Percentiles rank a stretch among this genome's conserved stretches.
These are phyloP conservation scores for Mesochorus sp. DNA, from an alignment of 2,888 invertebrate genomes.

Conservation along the genomic window DNA sequence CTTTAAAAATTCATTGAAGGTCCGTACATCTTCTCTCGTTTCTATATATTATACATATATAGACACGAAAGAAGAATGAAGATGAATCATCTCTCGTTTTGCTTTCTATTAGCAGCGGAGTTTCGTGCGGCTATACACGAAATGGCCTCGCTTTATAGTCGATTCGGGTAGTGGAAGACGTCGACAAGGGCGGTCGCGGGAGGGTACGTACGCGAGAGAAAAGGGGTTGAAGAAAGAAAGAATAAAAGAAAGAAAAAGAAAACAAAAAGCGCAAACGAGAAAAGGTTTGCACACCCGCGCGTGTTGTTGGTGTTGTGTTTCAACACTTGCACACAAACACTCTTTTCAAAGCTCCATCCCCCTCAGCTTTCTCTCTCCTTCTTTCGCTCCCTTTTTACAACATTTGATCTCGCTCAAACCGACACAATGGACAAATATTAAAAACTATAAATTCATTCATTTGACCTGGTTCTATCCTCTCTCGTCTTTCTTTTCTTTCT, in stretches of 20 bases:
- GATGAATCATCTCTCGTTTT: conserved; percentile 12
- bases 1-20: not conserved
- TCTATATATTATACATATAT: not conserved
- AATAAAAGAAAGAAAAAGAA: too few species aligned
- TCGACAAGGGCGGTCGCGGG: conserved; percentile 17
- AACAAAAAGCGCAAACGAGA: conserved; percentile 46
- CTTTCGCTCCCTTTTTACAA: not conserved
- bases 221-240: too few species aligned
- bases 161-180: conserved; percentile 12
- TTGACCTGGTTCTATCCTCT: conserved; percentile 29
- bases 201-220: conserved; percentile 19
- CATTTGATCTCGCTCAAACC: conserved; percentile 31
- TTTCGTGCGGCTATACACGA: conserved; percentile 1
- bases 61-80: conserved; percentile 8
- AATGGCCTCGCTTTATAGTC: conserved; percentile 30
- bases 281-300: conserved; percentile 29
- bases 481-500: conserved; percentile 29
- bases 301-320: conserved; percentile 23
- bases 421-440: conserved; percentile 71
- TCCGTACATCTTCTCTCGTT: not conserved
- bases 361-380: not conserved
- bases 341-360: conserved; percentile 4
- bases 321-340: conserved; percentile 6
- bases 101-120: not conserved
- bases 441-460: conserved; percentile 74